A percentile compares a stretch with the other conserved stretches of the same genome.
phyloP scores from a whole-genome alignment of 2,797 vertebrate species.

The Malacoctenus gilli region DNA sequence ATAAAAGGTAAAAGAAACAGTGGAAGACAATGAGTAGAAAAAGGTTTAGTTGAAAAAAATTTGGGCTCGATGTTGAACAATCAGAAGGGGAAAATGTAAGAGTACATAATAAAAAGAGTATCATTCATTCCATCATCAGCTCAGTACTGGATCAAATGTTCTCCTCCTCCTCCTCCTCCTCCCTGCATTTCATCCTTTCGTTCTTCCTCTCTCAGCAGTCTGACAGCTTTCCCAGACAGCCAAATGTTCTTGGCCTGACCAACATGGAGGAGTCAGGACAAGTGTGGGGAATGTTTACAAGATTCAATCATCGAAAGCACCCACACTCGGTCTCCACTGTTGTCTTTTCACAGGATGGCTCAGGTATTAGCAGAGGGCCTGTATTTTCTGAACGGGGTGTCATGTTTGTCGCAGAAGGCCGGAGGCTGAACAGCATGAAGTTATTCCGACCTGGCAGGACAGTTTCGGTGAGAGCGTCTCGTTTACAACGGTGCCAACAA shows the following conservation, averaged over 20 bases:
- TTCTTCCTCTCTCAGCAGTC: conserved; percentile 41
- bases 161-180: conserved; percentile 10
- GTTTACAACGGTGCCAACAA: conserved; percentile 35
- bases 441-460: conserved; percentile 25
- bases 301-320: conserved; percentile 29
- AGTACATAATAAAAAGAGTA: too few species aligned
- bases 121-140: conserved; percentile 8
- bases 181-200: conserved; percentile 24
- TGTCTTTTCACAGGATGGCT: conserved; percentile 30
- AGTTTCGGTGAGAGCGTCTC: conserved; percentile 15
- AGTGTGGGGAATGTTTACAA: conserved; percentile 39
- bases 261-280: conserved; percentile 39
- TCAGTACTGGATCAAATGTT: conserved; percentile 15
- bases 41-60: not conserved
- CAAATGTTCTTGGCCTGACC: conserved; percentile 50
- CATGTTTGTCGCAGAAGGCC: conserved; percentile 26
- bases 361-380: conserved; percentile 31
- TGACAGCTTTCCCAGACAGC: conserved; percentile 49
- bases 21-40: not conserved
- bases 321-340: conserved; percentile 19
- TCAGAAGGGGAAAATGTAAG: not conserved
- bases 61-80: not conserved
- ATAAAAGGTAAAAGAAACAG: not conserved
- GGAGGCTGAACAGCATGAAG: conserved; percentile 27
- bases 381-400: conserved; percentile 22